Percentiles rank a stretch among this genome's conserved stretches.
These are phyloP conservation scores for Montipora capricornis DNA, from an alignment of 64 coral and sea anemone genomes.

Conservation along the genomic window DNA sequence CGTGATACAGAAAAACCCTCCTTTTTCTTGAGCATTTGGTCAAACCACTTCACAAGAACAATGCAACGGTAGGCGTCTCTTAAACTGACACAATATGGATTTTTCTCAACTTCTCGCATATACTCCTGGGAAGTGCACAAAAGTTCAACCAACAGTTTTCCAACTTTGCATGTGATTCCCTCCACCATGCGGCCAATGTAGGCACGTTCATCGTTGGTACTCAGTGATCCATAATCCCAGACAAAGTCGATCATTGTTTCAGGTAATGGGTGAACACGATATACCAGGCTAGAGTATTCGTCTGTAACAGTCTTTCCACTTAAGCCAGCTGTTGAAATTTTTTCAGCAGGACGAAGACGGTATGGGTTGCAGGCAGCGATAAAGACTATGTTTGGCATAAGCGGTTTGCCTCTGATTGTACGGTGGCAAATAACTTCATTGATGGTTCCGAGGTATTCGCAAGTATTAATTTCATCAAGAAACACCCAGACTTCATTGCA, in stretches of 20 bases:
- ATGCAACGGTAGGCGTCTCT: constrained; percentile 85
- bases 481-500: constrained; percentile 75
- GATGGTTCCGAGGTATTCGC: constrained; percentile 80
- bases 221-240: constrained; percentile 94
- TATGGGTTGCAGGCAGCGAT: constrained; percentile 98
- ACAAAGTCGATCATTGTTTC: constrained; percentile 99
- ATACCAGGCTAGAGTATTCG: constrained; percentile 89
- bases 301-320: constrained; percentile 74
- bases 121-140: constrained; percentile 77
- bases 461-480: constrained; percentile 93
- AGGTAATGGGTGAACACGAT: constrained; percentile 93
- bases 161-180: constrained; percentile 23
- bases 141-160: constrained; percentile 62
- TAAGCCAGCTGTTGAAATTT: constrained; percentile 87
- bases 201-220: constrained; percentile 69
- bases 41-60: constrained; percentile 84
- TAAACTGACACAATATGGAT: constrained; percentile 90
- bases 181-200: constrained; percentile 95
- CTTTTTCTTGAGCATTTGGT: constrained; percentile 28
- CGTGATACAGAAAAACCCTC: background rate
- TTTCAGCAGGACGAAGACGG: constrained; percentile 66
- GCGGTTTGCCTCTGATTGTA: constrained; percentile 63
- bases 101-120: constrained; percentile 73
- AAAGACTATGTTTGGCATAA: constrained; percentile 78
- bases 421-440: constrained; percentile 85